Percentiles rank a stretch among this genome's conserved stretches.
These are phyloP conservation scores for Liparis tanakae DNA, from an alignment of 2,797 vertebrate genomes.

Conservation along the genomic window DNA sequence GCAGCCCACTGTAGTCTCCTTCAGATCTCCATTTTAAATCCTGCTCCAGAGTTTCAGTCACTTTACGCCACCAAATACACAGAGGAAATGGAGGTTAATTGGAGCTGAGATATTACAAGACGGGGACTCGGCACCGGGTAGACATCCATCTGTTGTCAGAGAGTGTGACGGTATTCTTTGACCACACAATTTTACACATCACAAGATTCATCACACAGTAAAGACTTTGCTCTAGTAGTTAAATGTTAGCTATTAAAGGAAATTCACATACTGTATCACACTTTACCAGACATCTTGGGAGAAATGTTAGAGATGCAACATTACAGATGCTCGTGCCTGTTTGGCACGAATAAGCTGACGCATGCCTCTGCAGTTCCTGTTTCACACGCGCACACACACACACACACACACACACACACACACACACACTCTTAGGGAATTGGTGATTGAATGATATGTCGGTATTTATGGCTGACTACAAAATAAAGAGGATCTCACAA, in stretches of 20 bases:
- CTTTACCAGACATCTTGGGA: neutral
- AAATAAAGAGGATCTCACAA: neutral
- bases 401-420: neutral
- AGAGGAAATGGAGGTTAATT: conserved; percentile 12
- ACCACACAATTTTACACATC: neutral
- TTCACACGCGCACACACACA: neutral
- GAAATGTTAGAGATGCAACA: neutral
- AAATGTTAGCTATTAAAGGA: neutral
- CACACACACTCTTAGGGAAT: neutral
- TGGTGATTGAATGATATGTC: neutral
- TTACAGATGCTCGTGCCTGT: neutral
- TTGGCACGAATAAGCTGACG: neutral
- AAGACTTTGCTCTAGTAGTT: neutral
- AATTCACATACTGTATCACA: neutral
- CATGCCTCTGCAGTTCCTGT: neutral
- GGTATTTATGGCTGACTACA: neutral
- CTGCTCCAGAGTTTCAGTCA: conserved; percentile 1
- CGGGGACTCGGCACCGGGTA: neutral
- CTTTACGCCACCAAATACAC: conserved; percentile 8
- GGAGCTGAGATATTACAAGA: conserved; percentile 8
- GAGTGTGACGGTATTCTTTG: neutral
- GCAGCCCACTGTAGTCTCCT: neutral
- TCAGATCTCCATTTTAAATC: conserved; percentile 10
- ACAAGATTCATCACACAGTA: neutral
- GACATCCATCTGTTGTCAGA: neutral